Base-by-base conservation (phyloP, 2,797 vertebrate genomes). In the Neopelma chrysocephalum region DNA sequence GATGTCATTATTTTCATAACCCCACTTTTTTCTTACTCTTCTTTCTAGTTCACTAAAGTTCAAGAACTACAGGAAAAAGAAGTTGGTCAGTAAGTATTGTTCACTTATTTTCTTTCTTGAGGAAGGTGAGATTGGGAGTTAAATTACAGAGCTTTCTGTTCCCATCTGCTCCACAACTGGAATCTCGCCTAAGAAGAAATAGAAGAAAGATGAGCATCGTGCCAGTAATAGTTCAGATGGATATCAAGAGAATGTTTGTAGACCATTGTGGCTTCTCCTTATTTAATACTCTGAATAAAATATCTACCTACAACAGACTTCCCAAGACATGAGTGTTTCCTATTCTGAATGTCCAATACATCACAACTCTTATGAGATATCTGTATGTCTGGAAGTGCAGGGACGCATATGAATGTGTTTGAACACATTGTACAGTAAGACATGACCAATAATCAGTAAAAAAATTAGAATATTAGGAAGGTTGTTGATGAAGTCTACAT, bases 111-210 rank as follows among this genome's bases (percentile, higher is more conserved):
- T 83, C 64, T 76, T 79, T 43, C 31, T 77, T 75, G 36, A 88
- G 42, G 18, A 81, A 81, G 11, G 45, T 69, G 22, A 20, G 32
- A 78, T 12, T 34, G 5, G 20, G 18, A 57, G n/a, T 47, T 71
- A 75, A 89, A 94, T 85, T 82, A 60, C 25, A 82, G 76, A 85
- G 19, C 16, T 92, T 80, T 93, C 50, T 83, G 22, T 47, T 81
- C 47, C 34, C 38, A 40, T 87, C 57, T 89, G 25, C 26, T 78
- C 68, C 85, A 42, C 43, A 78, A 43, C 1, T 89, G 68, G n/a
- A 50, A 16, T 77, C 31, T 69, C 15, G n/a, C 54, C 48, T 72
- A 57, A 70, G 48, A 87, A 89, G 34, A 75, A 89, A 66, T 14
- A 85, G 19, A 80, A 89, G 5, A 26, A 36, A 69, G 42, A 72